Evolutionary conservation across 2,797 vertebrate genomes (phyloP), one percentile per base, ranked within the genome.

Genomic region (Tamandua tetradactyla): DNA sequence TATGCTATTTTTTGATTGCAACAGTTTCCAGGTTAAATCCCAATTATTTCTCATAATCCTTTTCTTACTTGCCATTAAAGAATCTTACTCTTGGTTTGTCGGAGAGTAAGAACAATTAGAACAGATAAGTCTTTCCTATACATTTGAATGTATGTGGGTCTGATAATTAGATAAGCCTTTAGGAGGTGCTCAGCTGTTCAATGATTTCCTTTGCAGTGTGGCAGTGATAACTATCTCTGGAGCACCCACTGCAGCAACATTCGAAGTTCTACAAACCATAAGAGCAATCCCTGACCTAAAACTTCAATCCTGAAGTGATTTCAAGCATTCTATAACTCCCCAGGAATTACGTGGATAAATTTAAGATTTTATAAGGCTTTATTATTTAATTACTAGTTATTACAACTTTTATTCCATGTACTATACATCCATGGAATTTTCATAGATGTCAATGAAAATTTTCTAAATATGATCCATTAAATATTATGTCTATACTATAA

Each of bases 401-500:
- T 27, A 72, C 22, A 93, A 69, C 52, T 66, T 95, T 79, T 92
- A 92, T 7, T 92, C 72, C 79, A 71, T 5, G 52, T 6, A 78
- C 5, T 20, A 83, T 32, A 44, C 13, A 55, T 89, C 40, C 9
- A 66, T 66, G 32, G 68, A 86, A 87, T 52, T 95, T 86, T 69
- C 35, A 88, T 3, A 69, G 17, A 74, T 42, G 15, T 78, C 66
- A 87, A 94, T 40, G 20, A 89, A 91, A 69, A 64, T 40, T 79
- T 87, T 89, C 55, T 76, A n/a, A 79, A 89, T 15, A 85, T 12
- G 37, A 44, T 47, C 81, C 68, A 72, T 57, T 76, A 94, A 84
- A 40, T 71, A 87, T 52, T 74, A 94, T 64, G 75, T 92, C 49
- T 80, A 92, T 15, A 61, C 8, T 84, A 18, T 94, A 76, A 78